Conservation (phyloP, 2,797 vertebrate species). For the Emys orbicularis region DNA sequence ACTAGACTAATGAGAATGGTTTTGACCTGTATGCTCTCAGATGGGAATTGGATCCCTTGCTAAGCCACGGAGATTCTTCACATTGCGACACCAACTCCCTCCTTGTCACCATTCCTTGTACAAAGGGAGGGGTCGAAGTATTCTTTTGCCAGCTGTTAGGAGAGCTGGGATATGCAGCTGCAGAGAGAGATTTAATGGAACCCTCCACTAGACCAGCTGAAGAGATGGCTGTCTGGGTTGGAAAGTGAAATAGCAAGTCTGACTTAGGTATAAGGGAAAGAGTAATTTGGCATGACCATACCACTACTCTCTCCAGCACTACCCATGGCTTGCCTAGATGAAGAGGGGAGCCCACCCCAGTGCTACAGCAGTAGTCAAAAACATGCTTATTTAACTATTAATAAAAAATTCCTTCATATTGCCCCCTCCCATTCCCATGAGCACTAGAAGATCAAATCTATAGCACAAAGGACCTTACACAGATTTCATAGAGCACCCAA, state of each 20-base stretch:
- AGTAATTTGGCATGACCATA: background rate
- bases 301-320: background rate
- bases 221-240: background rate
- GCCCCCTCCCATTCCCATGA: background rate
- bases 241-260: background rate
- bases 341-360: background rate
- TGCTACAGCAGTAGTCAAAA: background rate
- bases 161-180: background rate
- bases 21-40: background rate
- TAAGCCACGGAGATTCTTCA: background rate
- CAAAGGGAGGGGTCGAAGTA: background rate
- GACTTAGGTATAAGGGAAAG: background rate
- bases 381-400: background rate
- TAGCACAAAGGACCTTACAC: background rate
- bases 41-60: background rate
- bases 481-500: background rate
- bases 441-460: background rate
- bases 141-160: background rate
- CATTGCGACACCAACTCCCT: background rate
- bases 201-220: background rate
- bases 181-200: background rate
- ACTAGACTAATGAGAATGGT: background rate
- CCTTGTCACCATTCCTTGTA: background rate
- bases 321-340: background rate
- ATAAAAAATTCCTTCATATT: background rate